Evolutionary conservation across 2,797 vertebrate species (phyloP).

Genomic region (Rhabdomys pumilio): DNA sequence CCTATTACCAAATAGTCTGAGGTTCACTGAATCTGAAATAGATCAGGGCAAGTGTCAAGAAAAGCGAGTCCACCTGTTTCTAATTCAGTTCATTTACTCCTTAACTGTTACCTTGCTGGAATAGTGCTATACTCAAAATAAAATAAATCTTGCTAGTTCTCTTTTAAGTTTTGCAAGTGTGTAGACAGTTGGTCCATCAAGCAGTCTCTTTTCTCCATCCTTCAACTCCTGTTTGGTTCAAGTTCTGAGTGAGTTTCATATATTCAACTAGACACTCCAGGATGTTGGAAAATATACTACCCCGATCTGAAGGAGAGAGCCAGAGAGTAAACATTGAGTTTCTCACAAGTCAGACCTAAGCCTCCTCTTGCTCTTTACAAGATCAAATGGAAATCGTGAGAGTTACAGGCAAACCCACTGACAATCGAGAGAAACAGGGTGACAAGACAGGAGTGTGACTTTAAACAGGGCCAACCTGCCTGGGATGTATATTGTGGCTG

Average conservation of each 20-base stretch:
- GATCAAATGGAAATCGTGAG: constrained; percentile 62
- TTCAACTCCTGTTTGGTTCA: constrained; percentile 59
- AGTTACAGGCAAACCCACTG: background rate
- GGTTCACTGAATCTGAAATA: constrained; percentile 33
- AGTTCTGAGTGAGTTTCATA: constrained; percentile 57
- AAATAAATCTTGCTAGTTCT: background rate
- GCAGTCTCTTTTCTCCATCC: background rate
- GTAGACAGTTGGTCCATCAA: constrained; percentile 68
- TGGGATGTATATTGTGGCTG: background rate
- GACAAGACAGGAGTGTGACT: constrained; percentile 45
- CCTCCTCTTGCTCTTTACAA: constrained; percentile 42
- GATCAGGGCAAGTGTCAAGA: constrained; percentile 28
- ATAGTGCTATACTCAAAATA: background rate
- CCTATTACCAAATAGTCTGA: background rate
- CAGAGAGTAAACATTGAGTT: constrained; percentile 26
- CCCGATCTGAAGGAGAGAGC: constrained; percentile 4
- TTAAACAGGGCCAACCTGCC: constrained; percentile 38
- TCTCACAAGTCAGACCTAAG: constrained; percentile 37
- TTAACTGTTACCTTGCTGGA: constrained; percentile 56
- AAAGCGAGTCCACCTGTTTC: constrained; percentile 65
- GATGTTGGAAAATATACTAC: constrained; percentile 33
- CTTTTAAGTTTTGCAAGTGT: constrained; percentile 49
- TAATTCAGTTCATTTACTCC: constrained; percentile 71
- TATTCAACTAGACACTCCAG: constrained; percentile 50
- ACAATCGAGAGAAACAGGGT: constrained; percentile 55